phyloP scores from a whole-genome alignment of 2,113 vertebrate genomes.

The Rynchops niger region DNA sequence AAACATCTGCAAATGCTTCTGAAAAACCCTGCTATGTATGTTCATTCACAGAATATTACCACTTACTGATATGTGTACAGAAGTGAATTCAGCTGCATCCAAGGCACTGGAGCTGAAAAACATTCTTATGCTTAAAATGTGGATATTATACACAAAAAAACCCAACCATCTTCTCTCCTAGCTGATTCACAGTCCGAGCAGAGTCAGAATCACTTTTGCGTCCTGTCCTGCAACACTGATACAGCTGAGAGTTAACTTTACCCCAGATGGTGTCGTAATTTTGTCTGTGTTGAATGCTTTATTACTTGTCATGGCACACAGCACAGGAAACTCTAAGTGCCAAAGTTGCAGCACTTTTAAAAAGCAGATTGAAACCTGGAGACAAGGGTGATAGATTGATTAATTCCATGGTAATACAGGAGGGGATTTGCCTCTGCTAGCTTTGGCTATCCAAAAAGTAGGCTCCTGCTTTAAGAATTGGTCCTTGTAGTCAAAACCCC shows the following conservation, averaged over 20 bases:
- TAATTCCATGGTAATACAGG: background rate
- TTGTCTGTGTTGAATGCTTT: background rate
- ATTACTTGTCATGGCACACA: background rate
- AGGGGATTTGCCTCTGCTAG: background rate
- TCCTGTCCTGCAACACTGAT: background rate
- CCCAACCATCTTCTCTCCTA: background rate
- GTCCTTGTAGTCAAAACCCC: background rate
- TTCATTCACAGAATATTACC: background rate
- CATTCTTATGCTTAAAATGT: background rate
- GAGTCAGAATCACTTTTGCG: background rate
- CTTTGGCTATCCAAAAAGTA: background rate
- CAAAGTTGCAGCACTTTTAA: background rate
- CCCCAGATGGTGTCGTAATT: background rate
- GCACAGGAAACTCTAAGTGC: background rate
- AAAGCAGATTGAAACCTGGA: background rate
- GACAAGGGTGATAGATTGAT: background rate
- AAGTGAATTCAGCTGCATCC: background rate
- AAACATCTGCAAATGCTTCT: background rate
- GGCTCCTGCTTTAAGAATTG: background rate
- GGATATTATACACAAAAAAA: background rate
- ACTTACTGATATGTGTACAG: background rate
- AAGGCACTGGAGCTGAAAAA: slow-evolving; percentile 6
- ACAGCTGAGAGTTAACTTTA: background rate
- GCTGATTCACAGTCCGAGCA: background rate
- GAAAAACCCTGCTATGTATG: background rate